A percentile compares a stretch with the other conserved stretches of the same genome.
These are phyloP conservation scores for Etheostoma spectabile DNA, from an alignment of 2,113 vertebrate genomes.

Conservation along the genomic window DNA sequence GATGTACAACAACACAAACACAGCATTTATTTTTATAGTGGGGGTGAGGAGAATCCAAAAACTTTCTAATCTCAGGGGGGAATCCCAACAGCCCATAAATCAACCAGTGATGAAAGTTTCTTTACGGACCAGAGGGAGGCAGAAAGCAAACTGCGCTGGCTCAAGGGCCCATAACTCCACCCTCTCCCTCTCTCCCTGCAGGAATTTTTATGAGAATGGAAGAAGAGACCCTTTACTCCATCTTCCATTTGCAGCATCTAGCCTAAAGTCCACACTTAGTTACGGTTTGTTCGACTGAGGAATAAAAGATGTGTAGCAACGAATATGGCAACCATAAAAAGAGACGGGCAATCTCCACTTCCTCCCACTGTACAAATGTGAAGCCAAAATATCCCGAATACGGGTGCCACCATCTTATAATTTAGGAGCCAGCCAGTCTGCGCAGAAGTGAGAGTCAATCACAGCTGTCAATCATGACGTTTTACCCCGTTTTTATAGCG, in stretches of 20 bases:
- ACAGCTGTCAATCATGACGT: too few species aligned
- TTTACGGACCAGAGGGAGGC: slow-evolving; percentile 79
- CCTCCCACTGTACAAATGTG: too few species aligned
- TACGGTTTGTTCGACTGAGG: not conserved
- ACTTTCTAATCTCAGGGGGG: slow-evolving; percentile 79
- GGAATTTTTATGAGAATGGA: slow-evolving; percentile 81
- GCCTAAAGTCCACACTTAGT: not conserved
- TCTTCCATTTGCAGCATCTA: slow-evolving; percentile 18
- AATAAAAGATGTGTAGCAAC: not conserved
- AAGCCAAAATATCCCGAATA: too few species aligned
- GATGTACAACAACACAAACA: slow-evolving; percentile 75
- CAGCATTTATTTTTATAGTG: slow-evolving; percentile 72
- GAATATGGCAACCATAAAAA: not conserved
- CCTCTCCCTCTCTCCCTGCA: slow-evolving; percentile 66
- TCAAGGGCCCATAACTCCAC: slow-evolving; percentile 55
- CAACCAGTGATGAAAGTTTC: slow-evolving; percentile 85
- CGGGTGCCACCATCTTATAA: too few species aligned
- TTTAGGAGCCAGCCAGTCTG: too few species aligned
- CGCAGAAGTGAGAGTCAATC: too few species aligned
- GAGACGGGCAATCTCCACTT: too few species aligned
- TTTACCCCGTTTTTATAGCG: too few species aligned
- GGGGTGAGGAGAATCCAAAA: slow-evolving; percentile 77
- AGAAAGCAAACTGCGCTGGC: slow-evolving; percentile 77
- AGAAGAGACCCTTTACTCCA: slow-evolving; percentile 53
- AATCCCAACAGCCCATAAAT: slow-evolving; percentile 81